Conservation (phyloP, 2,797 vertebrate genomes). For the Serranus cabrilla region DNA sequence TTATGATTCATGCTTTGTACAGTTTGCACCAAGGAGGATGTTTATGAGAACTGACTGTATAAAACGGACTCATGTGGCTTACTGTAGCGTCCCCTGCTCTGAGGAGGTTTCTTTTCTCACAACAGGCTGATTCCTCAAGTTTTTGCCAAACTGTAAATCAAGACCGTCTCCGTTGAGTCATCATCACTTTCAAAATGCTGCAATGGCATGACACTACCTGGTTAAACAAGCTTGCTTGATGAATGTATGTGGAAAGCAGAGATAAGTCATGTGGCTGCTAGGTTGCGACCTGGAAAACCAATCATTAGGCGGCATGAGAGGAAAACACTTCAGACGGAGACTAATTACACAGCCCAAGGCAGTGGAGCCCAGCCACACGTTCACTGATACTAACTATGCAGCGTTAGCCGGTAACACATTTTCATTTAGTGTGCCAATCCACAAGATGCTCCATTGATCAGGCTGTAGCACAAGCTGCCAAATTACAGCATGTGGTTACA, state of each 20-base stretch:
- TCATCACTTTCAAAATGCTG: slow-evolving; percentile 28
- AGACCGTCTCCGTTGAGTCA: slow-evolving; percentile 44
- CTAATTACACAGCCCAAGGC: slow-evolving; percentile 50
- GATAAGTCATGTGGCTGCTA: slow-evolving; percentile 44
- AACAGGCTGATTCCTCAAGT: slow-evolving; percentile 19
- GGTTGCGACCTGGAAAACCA: slow-evolving; percentile 51
- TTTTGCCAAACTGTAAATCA: slow-evolving; percentile 50
- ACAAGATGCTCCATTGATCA: slow-evolving; percentile 24
- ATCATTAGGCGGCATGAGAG: slow-evolving; percentile 29
- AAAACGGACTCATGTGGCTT: slow-evolving; percentile 24
- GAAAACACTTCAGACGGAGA: slow-evolving; percentile 52
- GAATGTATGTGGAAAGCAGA: slow-evolving; percentile 40
- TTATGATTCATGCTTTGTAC: slow-evolving; percentile 54
- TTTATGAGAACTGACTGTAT: slow-evolving; percentile 46
- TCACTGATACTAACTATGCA: slow-evolving; percentile 51
- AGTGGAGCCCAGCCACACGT: slow-evolving; percentile 48
- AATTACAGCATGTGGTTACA: slow-evolving; percentile 34
- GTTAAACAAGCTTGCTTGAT: slow-evolving; percentile 30
- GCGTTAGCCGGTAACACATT: slow-evolving; percentile 34
- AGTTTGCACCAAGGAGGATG: slow-evolving; percentile 40
- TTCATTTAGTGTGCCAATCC: slow-evolving; percentile 47
- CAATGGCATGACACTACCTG: slow-evolving; percentile 32
- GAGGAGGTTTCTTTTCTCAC: slow-evolving; percentile 49
- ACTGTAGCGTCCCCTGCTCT: slow-evolving; percentile 23
- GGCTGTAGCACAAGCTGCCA: slow-evolving; percentile 17